Conservation (phyloP, 1,140 invertebrate species). For the Coelopa frigida region DNA sequence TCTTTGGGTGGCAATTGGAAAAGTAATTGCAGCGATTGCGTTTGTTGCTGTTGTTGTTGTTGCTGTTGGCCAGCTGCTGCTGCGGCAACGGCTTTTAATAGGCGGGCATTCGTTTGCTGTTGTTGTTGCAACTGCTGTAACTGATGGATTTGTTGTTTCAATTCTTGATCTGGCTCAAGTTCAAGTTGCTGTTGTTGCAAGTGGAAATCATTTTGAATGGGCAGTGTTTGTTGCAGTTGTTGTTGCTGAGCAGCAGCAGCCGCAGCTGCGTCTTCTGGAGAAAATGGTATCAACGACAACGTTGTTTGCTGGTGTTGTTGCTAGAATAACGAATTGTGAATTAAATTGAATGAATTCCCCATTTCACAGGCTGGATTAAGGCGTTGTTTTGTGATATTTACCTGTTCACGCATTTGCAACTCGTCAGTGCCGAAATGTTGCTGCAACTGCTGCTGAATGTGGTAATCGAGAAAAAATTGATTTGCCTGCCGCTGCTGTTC, state of each 20-base stretch:
- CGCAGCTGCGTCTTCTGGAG: slow-evolving; percentile 25
- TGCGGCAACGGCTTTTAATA: slow-evolving; percentile 45
- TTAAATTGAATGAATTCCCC: slow-evolving; percentile 14
- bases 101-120: slow-evolving; percentile 33
- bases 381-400: too few species aligned
- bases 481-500: slow-evolving; percentile 30
- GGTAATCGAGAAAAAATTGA: slow-evolving; percentile 39
- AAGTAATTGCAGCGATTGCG: slow-evolving; percentile 38
- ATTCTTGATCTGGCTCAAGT: slow-evolving; percentile 10
- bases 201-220: slow-evolving; percentile 15
- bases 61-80: slow-evolving; percentile 31
- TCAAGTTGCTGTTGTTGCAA: slow-evolving; percentile 18
- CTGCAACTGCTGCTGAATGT: slow-evolving; percentile 30
- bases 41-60: slow-evolving; percentile 23
- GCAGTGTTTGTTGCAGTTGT: slow-evolving; percentile 20
- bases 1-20: slow-evolving; percentile 35
- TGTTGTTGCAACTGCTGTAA: slow-evolving; percentile 46
- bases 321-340: slow-evolving; percentile 10
- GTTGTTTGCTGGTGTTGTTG: slow-evolving; percentile 39
- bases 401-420: too few species aligned
- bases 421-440: slow-evolving; percentile 33
- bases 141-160: slow-evolving; percentile 45
- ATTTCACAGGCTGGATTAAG: too few species aligned
- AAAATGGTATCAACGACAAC: slow-evolving; percentile 30
- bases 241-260: slow-evolving; percentile 17